Conservation (phyloP, 2,888 invertebrate species). For the Poecilus cupreus region DNA sequence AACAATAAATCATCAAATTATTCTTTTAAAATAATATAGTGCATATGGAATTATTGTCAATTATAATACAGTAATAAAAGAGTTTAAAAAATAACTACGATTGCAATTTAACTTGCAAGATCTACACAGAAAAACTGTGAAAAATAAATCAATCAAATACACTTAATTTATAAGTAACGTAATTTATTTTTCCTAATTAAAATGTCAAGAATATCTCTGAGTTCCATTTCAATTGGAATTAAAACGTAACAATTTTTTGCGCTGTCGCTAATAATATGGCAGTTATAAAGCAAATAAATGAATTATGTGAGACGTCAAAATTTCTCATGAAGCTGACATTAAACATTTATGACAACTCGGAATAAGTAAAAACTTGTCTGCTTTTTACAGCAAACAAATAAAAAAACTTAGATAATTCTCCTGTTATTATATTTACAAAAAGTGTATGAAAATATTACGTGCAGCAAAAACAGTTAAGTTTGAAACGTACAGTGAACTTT, state of each 20-base stretch:
- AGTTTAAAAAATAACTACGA: too few species aligned
- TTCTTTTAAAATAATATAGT: too few species aligned
- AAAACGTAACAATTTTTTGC: background rate
- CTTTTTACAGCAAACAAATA: background rate
- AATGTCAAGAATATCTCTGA: slow-evolving; percentile 8
- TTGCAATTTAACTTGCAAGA: too few species aligned
- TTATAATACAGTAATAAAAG: too few species aligned
- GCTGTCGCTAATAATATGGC: background rate
- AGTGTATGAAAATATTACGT: background rate
- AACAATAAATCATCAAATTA: background rate
- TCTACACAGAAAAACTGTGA: too few species aligned
- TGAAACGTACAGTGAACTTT: background rate
- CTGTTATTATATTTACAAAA: background rate
- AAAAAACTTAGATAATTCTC: background rate
- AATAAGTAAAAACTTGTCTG: slow-evolving; percentile 14
- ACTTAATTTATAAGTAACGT: background rate
- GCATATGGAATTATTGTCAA: too few species aligned
- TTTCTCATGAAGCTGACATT: background rate
- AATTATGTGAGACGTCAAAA: background rate
- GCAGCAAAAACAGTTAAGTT: background rate
- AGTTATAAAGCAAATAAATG: slow-evolving; percentile 2
- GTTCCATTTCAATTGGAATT: background rate
- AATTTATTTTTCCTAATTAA: background rate
- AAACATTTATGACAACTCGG: slow-evolving; percentile 5
- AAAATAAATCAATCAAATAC: background rate